Base-by-base conservation (phyloP, 2,888 invertebrate genomes). In the Drosophila nr. perissopoda region DNA sequence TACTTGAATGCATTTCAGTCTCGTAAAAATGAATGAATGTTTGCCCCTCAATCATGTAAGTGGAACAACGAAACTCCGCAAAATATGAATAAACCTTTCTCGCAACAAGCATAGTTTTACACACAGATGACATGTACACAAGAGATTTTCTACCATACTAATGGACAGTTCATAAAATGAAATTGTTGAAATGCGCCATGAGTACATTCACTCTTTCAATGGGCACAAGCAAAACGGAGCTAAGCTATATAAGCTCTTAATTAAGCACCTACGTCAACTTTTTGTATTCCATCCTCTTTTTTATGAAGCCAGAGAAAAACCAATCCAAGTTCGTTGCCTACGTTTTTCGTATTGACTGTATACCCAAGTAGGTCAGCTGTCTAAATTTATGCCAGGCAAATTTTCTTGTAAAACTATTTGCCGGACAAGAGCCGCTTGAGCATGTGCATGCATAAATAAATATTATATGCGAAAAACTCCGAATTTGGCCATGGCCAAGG, bases 191-290 rank as follows among this genome's bases (percentile, higher is more conserved):
- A 63, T 54, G 63, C 66, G 59, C 69, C 83, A 76, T 68, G 73
- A 72, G 67, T 73, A 73, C 84, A 77, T 85, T 85, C 85, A 85
- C 85, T 85, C 81, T 71, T 78, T 59, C 36, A 36, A 61, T 61
- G 64, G 65, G 18, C 58, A 62, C 31, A 51, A 27, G 40, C 58
- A 29, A 59, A 68, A 66, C 71, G 75, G 62, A 75, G 73, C 76
- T 56, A 58, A 64, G 71, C 76, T 59, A 79, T 81, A 85, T 85
- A 75, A 88, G 88, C 88, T 83, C 85, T 85, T 85, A 85, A 85
- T 85, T 85, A 85, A 85, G 88, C 79, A 88, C 77, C 83, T 74
- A 79, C 76, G 83, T 84, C 83, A 85, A 74, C 52, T 69, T 77
- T 73, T 67, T 73, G 70, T 53, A 56, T 48, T 38, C 64, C 63